A percentile compares a stretch with the other conserved stretches of the same genome.
These are phyloP conservation scores for Corvus moneduloides DNA, from an alignment of 2,113 vertebrate genomes.

Conservation along the genomic window DNA sequence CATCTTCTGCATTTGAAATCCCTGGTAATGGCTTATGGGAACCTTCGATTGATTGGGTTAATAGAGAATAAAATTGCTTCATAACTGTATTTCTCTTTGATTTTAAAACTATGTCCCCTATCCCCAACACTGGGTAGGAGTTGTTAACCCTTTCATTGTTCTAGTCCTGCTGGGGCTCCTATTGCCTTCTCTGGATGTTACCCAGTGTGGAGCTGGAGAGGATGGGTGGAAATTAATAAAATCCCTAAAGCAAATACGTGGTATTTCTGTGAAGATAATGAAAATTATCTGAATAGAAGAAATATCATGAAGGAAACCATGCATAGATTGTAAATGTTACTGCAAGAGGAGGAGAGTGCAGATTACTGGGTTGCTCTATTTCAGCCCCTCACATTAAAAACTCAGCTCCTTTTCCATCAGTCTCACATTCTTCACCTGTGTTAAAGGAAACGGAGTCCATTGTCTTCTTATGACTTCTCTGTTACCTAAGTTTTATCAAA, in stretches of 20 bases:
- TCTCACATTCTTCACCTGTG: neutral
- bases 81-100: slow-evolving; percentile 75
- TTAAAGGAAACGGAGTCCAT: neutral
- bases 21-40: slow-evolving; percentile 77
- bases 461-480: neutral
- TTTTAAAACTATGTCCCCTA: slow-evolving; percentile 72
- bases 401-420: neutral
- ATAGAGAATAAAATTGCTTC: slow-evolving; percentile 85
- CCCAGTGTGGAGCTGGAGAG: neutral
- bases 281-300: neutral
- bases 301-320: neutral
- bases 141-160: neutral
- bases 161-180: neutral
- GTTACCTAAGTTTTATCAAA: neutral
- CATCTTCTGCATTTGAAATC: slow-evolving; percentile 70
- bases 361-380: neutral
- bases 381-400: neutral
- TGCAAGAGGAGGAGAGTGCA: neutral
- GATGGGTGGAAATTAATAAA: neutral
- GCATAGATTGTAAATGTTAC: neutral
- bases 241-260: neutral
- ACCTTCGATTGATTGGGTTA: slow-evolving; percentile 85
- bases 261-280: neutral
- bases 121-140: slow-evolving; percentile 24
- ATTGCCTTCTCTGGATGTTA: neutral